Evolutionary conservation across 2,797 vertebrate species (phyloP), one percentile per base, ranked within the genome.

Genomic region (Hoplostethus mediterraneus): DNA sequence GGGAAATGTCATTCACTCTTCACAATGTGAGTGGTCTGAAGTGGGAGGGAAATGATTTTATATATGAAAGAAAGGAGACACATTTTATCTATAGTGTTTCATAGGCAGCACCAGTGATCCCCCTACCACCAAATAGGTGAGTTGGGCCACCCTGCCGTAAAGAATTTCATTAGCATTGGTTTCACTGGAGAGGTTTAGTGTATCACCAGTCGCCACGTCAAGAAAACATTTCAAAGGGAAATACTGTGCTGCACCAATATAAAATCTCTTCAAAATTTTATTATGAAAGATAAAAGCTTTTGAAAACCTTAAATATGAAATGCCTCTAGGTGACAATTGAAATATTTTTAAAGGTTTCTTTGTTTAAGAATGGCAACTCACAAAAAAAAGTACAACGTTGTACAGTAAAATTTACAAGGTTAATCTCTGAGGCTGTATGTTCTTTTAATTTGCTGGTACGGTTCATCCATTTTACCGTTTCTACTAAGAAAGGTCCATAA

Each of bases 1-100:
- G 65, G 85, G 87, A 90, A 91, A 91, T 91, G 84, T 87, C 89
- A 80, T 83, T 88, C 74, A 21, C 61, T 6, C 52, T 71, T 85
- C 57, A 16, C 71, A 70, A 44, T 72, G 56, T 61, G 61, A 80
- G 73, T 7, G 56, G 38, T 30, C 69, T 81, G 81, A 85, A 68
- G 81, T 86, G 73, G 83, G 85, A 87, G 73, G 75, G 72, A 81
- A 85, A 63, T 72, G 17, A 76, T 85, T 89, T 83, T 76, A 48
- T 67, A 65, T 71, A 68, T 40, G 71, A 71, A 62, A 54, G 63
- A 79, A 82, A 30, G 45, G 64, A 81, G 73, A 63, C 68, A 47
- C 67, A 40, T 81, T 88, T 89, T 73, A 81, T 85, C 73, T 66
- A 52, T 21, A 21, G 16, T 7, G 59, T 84, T 88, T 88, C 66